Percentiles rank a stretch among this genome's conserved stretches.
Conservation (phyloP, 2,888 invertebrate species). For the Catocala nupta region DNA sequence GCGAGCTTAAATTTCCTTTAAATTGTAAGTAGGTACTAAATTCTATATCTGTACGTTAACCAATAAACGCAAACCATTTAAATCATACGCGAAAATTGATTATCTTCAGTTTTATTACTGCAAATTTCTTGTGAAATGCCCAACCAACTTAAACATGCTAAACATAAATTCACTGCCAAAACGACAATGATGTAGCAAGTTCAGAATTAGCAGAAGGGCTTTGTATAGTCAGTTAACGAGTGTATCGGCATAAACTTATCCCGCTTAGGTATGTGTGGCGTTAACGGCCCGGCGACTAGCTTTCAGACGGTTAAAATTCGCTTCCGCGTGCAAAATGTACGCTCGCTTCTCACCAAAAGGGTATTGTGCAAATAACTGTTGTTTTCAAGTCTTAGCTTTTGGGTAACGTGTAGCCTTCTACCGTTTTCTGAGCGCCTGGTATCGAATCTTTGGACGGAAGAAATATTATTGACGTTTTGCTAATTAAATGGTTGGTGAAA, state of each 20-base stretch:
- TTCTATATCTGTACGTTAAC: no score
- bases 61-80: no score
- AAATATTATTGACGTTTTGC: constrained; percentile 6
- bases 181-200: constrained; percentile 31
- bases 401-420: constrained; percentile 4
- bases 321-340: constrained; percentile 47
- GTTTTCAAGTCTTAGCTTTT: constrained; percentile 6
- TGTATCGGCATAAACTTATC: constrained; percentile 45
- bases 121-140: not conserved
- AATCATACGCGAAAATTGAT: no score
- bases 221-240: constrained; percentile 38
- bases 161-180: constrained; percentile 22
- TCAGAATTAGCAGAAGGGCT: constrained; percentile 48
- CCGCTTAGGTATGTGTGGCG: constrained; percentile 37
- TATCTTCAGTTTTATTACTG: not conserved
- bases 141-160: not conserved
- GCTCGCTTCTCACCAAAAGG: constrained; percentile 13
- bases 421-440: constrained; percentile 14
- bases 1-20: no score
- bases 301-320: constrained; percentile 42
- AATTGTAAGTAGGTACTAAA: no score
- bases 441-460: constrained; percentile 4
- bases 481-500: not conserved
- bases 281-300: constrained; percentile 48
- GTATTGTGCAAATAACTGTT: constrained; percentile 21